These are phyloP conservation scores for Panurus biarmicus DNA, from an alignment of 2,113 vertebrate genomes.

Conservation along the genomic window DNA sequence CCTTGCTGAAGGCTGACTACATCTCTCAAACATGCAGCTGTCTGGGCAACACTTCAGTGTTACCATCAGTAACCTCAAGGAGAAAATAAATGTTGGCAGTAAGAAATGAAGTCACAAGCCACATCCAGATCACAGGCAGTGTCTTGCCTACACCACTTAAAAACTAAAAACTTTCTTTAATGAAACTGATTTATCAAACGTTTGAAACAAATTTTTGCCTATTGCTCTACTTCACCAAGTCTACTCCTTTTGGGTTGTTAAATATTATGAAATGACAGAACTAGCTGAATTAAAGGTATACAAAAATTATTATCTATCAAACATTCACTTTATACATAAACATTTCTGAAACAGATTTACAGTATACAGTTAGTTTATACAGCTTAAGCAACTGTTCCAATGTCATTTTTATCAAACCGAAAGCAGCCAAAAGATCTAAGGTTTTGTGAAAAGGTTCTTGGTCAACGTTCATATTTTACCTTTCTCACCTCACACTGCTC, in stretches of 20 bases:
- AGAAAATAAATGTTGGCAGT: not conserved
- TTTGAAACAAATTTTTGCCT: constrained; percentile 2
- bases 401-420: constrained; percentile 6
- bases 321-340: constrained; percentile 65
- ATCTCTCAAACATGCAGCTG: not conserved
- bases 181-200: constrained; percentile 21
- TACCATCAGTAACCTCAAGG: not conserved
- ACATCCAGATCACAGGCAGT: not conserved
- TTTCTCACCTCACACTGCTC: not conserved
- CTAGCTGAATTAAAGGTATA: constrained; percentile 59
- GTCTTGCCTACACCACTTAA: not conserved
- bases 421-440: not conserved
- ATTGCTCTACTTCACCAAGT: constrained; percentile 44
- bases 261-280: constrained; percentile 23
- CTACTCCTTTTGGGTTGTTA: constrained; percentile 24
- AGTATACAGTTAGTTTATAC: constrained; percentile 48
- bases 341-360: constrained; percentile 50
- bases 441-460: not conserved
- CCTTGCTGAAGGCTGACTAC: not conserved
- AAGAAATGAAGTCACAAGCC: not conserved
- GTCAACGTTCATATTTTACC: not conserved
- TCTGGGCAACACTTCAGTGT: not conserved
- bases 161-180: constrained; percentile 8
- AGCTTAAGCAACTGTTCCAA: constrained; percentile 41
- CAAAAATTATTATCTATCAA: constrained; percentile 59